phyloP scores from a whole-genome alignment of 1,140 invertebrate species.

The Drosophila tristis region DNA sequence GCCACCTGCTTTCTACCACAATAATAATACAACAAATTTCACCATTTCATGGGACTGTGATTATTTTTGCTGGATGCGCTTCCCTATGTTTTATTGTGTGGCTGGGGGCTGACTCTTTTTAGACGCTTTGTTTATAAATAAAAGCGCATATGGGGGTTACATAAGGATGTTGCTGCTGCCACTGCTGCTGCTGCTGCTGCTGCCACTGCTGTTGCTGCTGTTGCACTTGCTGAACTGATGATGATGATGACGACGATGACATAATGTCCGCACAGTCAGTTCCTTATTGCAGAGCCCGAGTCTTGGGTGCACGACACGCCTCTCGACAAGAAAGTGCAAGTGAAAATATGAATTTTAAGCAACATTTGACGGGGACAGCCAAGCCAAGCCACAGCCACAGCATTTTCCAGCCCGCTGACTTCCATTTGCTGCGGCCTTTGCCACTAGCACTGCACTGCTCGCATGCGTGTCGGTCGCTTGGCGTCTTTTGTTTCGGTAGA shows the following conservation, averaged over 20 bases:
- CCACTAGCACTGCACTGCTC: neutral
- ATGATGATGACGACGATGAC: constrained; percentile 41
- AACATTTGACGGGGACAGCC: no score
- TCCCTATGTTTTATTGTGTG: constrained; percentile 33
- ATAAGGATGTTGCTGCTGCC: constrained; percentile 59
- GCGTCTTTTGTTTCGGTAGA: constrained; percentile 55
- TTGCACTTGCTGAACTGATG: constrained; percentile 50
- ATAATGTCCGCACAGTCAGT: constrained; percentile 53
- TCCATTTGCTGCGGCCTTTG: constrained; percentile 48
- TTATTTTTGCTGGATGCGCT: constrained; percentile 18
- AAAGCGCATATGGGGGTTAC: constrained; percentile 64
- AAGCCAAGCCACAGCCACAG: constrained; percentile 1
- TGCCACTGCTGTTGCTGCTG: constrained; percentile 57
- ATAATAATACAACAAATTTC: constrained; percentile 21
- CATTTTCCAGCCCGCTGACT: constrained; percentile 61
- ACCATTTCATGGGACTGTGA: constrained; percentile 25
- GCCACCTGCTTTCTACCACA: constrained; percentile 41
- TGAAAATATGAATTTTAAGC: constrained; percentile 41
- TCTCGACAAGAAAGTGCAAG: constrained; percentile 48
- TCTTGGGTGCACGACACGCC: constrained; percentile 16
- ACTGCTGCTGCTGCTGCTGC: no score
- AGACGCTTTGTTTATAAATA: constrained; percentile 71
- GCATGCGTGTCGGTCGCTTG: constrained; percentile 29
- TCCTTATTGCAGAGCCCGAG: constrained; percentile 46
- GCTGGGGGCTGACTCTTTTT: constrained; percentile 10